These are phyloP conservation scores for Thalassaphorura encarpata DNA, from an alignment of 1,140 invertebrate genomes.

Conservation along the genomic window DNA sequence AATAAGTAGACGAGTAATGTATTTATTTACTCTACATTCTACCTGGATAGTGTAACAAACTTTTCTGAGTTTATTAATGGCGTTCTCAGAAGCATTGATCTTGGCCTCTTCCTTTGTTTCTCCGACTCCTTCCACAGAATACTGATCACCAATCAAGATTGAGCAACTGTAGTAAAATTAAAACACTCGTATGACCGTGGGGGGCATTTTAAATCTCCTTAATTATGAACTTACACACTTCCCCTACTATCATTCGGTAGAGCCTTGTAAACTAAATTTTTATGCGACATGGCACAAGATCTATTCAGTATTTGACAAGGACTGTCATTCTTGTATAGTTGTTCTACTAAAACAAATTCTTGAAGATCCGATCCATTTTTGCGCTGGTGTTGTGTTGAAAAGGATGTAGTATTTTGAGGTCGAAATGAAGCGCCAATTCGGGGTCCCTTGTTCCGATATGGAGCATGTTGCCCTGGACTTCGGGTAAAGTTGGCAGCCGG, in stretches of 20 bases:
- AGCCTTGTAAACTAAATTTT: constrained; percentile 1
- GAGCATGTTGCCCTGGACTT: too few relatives aligned
- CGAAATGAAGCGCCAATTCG: too few relatives aligned
- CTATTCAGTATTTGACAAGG: constrained; percentile 7
- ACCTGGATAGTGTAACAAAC: constrained; percentile 48
- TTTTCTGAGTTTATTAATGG: constrained; percentile 39
- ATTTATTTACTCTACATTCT: too few relatives aligned
- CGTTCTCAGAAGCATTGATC: constrained; percentile 38
- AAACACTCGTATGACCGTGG: neutral
- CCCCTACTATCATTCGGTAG: neutral
- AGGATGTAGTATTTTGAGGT: too few relatives aligned
- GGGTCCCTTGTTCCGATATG: too few relatives aligned
- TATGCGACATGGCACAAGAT: constrained; percentile 19
- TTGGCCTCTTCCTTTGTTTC: constrained; percentile 40
- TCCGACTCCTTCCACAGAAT: constrained; percentile 34
- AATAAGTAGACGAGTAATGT: too few relatives aligned
- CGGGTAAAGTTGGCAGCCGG: too few relatives aligned
- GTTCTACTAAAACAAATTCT: constrained; percentile 12
- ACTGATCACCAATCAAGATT: constrained; percentile 38
- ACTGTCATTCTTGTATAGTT: constrained; percentile 8
- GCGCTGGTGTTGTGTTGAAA: too few relatives aligned
- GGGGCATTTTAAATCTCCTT: neutral
- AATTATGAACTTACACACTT: neutral
- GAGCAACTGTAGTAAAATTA: constrained; percentile 22
- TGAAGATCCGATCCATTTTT: neutral